Evolutionary conservation across 1,140 invertebrate species (phyloP).

Genomic region (Drosophila micromelanica): DNA sequence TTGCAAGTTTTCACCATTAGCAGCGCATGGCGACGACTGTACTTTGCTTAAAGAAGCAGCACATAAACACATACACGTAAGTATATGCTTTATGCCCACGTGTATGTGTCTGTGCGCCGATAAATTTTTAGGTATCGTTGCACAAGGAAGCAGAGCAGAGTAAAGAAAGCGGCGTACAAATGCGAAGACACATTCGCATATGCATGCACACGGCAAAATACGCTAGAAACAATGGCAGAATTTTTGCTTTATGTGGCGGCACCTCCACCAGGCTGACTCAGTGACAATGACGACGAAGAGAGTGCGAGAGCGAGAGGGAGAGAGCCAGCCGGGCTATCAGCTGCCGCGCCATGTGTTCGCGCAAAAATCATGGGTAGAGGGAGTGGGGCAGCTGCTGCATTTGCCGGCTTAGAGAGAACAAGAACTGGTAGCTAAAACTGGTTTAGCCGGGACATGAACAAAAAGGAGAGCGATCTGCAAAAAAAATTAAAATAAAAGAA

Average conservation of each 20-base stretch:
- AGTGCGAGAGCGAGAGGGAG: conserved; percentile 31
- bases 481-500: not conserved
- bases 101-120: conserved; percentile 31
- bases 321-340: conserved; percentile 30
- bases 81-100: conserved; percentile 32
- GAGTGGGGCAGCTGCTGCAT: conserved; percentile 28
- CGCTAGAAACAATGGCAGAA: conserved; percentile 59
- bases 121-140: conserved; percentile 44
- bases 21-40: conserved; percentile 62
- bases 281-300: conserved; percentile 6
- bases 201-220: conserved; percentile 3
- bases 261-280: conserved; percentile 41
- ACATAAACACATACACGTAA: conserved; percentile 8
- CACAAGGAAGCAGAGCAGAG: conserved; percentile 52
- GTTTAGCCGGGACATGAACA: conserved; percentile 17
- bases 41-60: conserved; percentile 52
- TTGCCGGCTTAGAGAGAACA: conserved; percentile 37
- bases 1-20: conserved; percentile 74
- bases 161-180: conserved; percentile 57
- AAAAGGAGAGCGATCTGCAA: conserved; percentile 23
- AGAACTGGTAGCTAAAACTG: conserved; percentile 33
- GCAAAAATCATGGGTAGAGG: conserved; percentile 33
- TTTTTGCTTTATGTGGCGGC: conserved; percentile 47
- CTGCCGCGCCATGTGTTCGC: conserved; percentile 53
- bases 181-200: not conserved